phyloP scores from a whole-genome alignment of 2,888 invertebrate species.

The Eupeodes luniger region DNA sequence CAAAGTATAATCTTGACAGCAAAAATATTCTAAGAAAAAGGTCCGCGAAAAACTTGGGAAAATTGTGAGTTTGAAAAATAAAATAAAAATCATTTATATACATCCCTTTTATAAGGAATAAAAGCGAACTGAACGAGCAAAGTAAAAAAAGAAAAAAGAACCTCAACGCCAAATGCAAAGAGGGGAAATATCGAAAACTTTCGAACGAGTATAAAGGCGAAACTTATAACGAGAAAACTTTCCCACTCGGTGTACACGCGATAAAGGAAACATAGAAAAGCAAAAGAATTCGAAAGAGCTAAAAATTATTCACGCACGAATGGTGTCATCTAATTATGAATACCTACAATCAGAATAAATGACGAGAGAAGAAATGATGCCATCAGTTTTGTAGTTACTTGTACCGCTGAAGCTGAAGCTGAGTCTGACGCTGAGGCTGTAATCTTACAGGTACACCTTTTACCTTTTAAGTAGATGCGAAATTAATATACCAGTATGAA shows the following conservation, averaged over 20 bases:
- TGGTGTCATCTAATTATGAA: constrained; percentile 85
- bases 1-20: constrained; percentile 46
- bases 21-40: constrained; percentile 46
- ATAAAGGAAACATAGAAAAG: constrained; percentile 80
- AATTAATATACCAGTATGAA: background rate
- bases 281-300: constrained; percentile 72
- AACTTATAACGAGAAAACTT: constrained; percentile 85
- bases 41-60: constrained; percentile 46
- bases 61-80: constrained; percentile 34
- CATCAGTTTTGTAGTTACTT: constrained; percentile 23
- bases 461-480: background rate
- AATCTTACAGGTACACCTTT: background rate
- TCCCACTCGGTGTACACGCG: constrained; percentile 83
- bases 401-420: background rate
- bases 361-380: constrained; percentile 51
- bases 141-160: constrained; percentile 53
- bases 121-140: constrained; percentile 39
- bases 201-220: constrained; percentile 78
- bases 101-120: constrained; percentile 31
- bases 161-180: constrained; percentile 63
- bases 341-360: constrained; percentile 79
- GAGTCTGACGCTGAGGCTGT: too few relatives aligned
- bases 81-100: constrained; percentile 39
- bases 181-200: constrained; percentile 73
- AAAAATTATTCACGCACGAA: constrained; percentile 84